Base-by-base conservation (phyloP, 2,113 vertebrate genomes). In the Cyprinodon brontotheroides region DNA sequence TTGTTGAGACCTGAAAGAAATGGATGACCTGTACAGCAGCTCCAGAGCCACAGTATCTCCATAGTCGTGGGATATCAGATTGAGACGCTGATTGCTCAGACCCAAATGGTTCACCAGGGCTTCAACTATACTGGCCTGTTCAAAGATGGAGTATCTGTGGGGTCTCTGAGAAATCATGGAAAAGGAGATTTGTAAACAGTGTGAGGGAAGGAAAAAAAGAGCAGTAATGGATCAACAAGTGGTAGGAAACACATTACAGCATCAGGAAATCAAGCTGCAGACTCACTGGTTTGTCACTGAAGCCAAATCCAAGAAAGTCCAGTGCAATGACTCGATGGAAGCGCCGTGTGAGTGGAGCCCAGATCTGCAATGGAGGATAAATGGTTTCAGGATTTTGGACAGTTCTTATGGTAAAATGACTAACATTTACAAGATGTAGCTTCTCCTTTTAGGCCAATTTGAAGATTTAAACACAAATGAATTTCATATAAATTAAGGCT, bases 221-320 rank as follows among this genome's bases (percentile, higher is more conserved):
- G 48, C 29, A 77, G 0, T 43, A 59, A 41, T 61, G 36, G 39
- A 29, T 3, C 22, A 11, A 70, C 15, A 0, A 29, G 29, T 29
- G 29, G 29, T 1, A 29, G 59, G 12, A 61, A 12, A 15, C 11
- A 38, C 29, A 29, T 29, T 38, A 4, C 29, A 61, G 10, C 29
- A 29, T 29, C 29, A 37, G 36, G 13, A 7, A 11, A 59, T 37
- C 11, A 1, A 8, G 15, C 29, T 29, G 29, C 29, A 29, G 29
- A 6, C 96, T 95, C 78, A 99, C 97, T 3, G 98, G 97, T 77
- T 99, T 99, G 89, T 98, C 97, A 1, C 97, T 99, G 91, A 99
- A 99, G 80, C 98, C 98, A 11, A 99, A 99, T 3, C 97, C 97
- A 0, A 99, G 83, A 60, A 99, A 99, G 86, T 99, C 98, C 22